Evolutionary conservation across 2,888 invertebrate species (phyloP), one percentile per base, ranked within the genome.

Genomic region (Andrena hattorfiana): DNA sequence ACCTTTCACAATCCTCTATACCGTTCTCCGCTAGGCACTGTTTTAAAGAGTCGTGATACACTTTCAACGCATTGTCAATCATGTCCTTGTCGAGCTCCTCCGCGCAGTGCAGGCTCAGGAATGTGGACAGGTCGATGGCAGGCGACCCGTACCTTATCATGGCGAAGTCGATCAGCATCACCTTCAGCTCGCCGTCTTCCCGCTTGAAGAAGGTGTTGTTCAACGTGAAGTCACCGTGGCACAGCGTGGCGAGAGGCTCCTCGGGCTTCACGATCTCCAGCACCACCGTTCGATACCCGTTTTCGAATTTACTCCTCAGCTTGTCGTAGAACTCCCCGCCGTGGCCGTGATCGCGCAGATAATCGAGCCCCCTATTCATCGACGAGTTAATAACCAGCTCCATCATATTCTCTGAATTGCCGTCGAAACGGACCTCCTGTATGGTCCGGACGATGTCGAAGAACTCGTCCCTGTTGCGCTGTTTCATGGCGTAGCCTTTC

Each of bases 161-260:
- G 0, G 91, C 93, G 26, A 93, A 93, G 49, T 94, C 92, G 28
- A 92, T 85, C 10, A 92, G 26, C 75, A 85, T 87, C 1, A 83
- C 83, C 20, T 84, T 80, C 0, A 87, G 8, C 4, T 81, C 48
- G 0, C 60, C 84, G 0, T 70, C 16, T 2, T 74, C 77, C 0
- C 8, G 26, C 5, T 87, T 86, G 67, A 90, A 93, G 13, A 94
- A 76, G 2, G 89, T 64, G 67, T 93, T 94, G 70, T 92, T 91
- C 48, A 90, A 80, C 0, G 93, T 91, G 56, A 91, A 92, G 56
- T 93, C 93, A 0, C 93, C 93, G 66, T 93, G 93, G 71, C 92
- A 90, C 1, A 94, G 13, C 0, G 91, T 91, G 1, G 93, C 90
- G 0, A 94, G 68, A 1, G 93, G 93, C 60, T 93, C 93, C 0